phyloP scores from a whole-genome alignment of 2,888 invertebrate species.

The Cephus spinipes region DNA sequence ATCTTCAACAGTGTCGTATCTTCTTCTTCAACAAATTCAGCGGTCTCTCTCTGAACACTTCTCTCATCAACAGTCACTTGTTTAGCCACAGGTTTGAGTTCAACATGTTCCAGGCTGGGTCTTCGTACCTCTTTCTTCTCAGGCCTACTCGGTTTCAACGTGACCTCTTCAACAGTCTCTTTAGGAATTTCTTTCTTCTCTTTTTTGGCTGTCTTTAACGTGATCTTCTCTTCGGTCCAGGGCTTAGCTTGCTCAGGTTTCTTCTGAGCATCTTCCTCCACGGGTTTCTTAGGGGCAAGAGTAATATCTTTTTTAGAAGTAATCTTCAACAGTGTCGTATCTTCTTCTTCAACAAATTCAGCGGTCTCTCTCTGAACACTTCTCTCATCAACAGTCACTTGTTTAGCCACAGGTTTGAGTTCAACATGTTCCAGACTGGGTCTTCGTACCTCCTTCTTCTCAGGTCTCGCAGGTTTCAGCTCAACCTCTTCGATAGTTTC shows the following conservation, averaged over 20 bases:
- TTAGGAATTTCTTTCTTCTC: constrained; percentile 46
- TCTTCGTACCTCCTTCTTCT: constrained; percentile 49
- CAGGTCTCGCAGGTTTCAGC: constrained; percentile 72
- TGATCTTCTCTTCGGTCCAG: constrained; percentile 60
- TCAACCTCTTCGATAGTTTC: constrained; percentile 68
- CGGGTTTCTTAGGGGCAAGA: constrained; percentile 25
- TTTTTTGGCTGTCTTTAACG: constrained; percentile 51
- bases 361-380: neutral
- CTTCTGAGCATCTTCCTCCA: constrained; percentile 30
- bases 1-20: constrained; percentile 21
- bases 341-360: constrained; percentile 33
- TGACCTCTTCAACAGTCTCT: constrained; percentile 48
- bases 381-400: constrained; percentile 24
- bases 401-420: constrained; percentile 41
- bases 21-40: constrained; percentile 32
- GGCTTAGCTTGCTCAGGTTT: constrained; percentile 41
- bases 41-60: constrained; percentile 9
- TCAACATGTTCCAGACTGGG: constrained; percentile 45
- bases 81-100: constrained; percentile 41
- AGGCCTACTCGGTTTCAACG: constrained; percentile 30
- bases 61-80: constrained; percentile 32
- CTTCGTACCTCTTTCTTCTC: constrained; percentile 43
- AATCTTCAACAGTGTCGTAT: constrained; percentile 18
- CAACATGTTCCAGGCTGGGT: constrained; percentile 44
- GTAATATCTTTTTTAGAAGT: constrained; percentile 4